A percentile compares a stretch with the other conserved stretches of the same genome.
Conservation (phyloP, 2,888 invertebrate genomes). For the Cryptophagus acutangulus region DNA sequence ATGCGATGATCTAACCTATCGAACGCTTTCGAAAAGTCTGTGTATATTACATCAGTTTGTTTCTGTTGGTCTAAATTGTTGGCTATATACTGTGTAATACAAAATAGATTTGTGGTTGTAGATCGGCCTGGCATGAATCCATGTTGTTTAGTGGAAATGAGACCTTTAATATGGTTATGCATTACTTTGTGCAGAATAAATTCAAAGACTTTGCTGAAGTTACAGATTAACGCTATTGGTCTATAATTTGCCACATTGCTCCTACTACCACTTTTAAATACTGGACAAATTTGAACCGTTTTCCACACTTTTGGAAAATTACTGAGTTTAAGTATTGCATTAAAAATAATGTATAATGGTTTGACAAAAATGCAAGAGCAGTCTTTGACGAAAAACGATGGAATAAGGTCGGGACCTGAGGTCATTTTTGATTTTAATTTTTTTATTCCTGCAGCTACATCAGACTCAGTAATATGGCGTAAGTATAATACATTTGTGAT, state of each 20-base stretch:
- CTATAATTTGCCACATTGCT: background rate
- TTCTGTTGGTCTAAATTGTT: background rate
- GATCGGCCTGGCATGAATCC: background rate
- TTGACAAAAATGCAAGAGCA: background rate
- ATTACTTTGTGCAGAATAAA: background rate
- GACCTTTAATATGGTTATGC: background rate
- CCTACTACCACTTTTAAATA: background rate
- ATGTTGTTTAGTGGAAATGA: background rate
- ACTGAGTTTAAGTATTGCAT: background rate
- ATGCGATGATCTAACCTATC: background rate
- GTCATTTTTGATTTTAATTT: background rate
- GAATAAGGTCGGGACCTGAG: background rate
- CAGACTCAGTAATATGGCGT: background rate
- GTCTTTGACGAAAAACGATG: background rate
- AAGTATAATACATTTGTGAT: too few species aligned
- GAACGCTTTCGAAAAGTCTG: background rate
- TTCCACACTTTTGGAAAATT: background rate
- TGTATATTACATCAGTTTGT: background rate
- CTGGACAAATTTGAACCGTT: background rate
- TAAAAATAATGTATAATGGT: background rate
- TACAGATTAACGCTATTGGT: background rate
- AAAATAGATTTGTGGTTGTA: background rate
- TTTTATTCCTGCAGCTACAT: background rate
- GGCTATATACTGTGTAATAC: conserved; percentile 1
- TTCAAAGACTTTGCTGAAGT: conserved; percentile 2